Percentiles rank a stretch among this genome's conserved stretches.
Evolutionary conservation across 2,113 vertebrate species (phyloP).

Genomic region (Piaya cayana): DNA sequence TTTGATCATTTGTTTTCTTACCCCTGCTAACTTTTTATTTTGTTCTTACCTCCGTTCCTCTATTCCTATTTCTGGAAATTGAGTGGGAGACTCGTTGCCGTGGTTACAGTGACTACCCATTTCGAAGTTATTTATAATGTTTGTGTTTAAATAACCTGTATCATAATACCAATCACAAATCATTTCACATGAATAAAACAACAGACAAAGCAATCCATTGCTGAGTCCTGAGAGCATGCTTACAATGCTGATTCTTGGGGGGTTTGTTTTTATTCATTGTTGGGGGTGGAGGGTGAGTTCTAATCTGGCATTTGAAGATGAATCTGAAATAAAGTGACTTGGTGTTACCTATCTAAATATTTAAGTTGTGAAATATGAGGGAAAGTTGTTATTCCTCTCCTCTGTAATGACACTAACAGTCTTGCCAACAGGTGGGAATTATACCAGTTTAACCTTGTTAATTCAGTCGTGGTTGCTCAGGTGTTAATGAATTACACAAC

Average conservation of each 20-base stretch:
- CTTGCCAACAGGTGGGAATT: background rate
- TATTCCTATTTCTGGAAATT: slow-evolving; percentile 53
- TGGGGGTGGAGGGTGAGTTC: background rate
- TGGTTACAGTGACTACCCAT: slow-evolving; percentile 56
- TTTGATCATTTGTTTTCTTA: slow-evolving; percentile 16
- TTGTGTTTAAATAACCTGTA: slow-evolving; percentile 44
- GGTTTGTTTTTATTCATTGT: background rate
- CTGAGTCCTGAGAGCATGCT: background rate
- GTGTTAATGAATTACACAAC: background rate
- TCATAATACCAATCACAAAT: background rate
- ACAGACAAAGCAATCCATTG: background rate
- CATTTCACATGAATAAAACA: background rate
- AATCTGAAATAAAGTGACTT: background rate
- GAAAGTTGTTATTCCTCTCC: background rate
- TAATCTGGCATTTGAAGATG: background rate
- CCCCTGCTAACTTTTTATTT: slow-evolving; percentile 27
- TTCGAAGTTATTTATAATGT: slow-evolving; percentile 63
- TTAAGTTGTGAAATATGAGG: background rate
- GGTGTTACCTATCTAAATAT: background rate
- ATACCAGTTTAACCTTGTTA: background rate
- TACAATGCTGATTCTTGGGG: background rate
- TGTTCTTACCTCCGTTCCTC: slow-evolving; percentile 45
- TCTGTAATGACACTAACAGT: background rate
- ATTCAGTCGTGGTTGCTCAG: background rate
- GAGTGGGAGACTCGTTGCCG: slow-evolving; percentile 67